Conservation (phyloP, 2,797 vertebrate species). For the Rhinoraja longicauda region DNA sequence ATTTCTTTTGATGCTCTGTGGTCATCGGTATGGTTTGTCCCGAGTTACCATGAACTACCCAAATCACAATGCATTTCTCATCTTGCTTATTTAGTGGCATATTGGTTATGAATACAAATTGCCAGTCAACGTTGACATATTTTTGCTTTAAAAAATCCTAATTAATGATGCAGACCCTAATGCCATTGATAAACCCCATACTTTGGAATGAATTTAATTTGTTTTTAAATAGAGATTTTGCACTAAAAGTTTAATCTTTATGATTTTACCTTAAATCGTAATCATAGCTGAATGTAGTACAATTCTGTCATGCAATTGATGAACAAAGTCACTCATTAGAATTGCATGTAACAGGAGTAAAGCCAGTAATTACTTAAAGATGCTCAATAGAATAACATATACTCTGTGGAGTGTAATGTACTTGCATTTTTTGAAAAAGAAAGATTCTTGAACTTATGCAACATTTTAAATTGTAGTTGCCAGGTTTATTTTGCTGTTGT, state of each 20-base stretch:
- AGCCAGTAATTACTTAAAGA: background rate
- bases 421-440: constrained; percentile 35
- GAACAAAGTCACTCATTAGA: constrained; percentile 6
- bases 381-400: constrained; percentile 3
- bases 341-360: constrained; percentile 1
- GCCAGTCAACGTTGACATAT: background rate
- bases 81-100: background rate
- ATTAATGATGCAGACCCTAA: background rate
- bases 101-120: background rate
- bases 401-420: constrained; percentile 15
- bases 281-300: background rate
- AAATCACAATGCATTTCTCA: background rate
- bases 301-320: constrained; percentile 14
- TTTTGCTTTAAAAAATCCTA: constrained; percentile 24
- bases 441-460: constrained; percentile 13
- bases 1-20: background rate
- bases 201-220: background rate
- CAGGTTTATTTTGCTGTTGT: background rate
- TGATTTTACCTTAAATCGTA: constrained; percentile 31
- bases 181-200: constrained; percentile 11
- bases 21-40: background rate
- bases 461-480: background rate
- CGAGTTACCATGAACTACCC: constrained; percentile 17
- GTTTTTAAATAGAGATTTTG: constrained; percentile 28
- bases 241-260: constrained; percentile 19